A percentile compares a stretch with the other conserved stretches of the same genome.
These are phyloP conservation scores for Strix occidentalis DNA, from an alignment of 2,797 vertebrate genomes.

Conservation along the genomic window DNA sequence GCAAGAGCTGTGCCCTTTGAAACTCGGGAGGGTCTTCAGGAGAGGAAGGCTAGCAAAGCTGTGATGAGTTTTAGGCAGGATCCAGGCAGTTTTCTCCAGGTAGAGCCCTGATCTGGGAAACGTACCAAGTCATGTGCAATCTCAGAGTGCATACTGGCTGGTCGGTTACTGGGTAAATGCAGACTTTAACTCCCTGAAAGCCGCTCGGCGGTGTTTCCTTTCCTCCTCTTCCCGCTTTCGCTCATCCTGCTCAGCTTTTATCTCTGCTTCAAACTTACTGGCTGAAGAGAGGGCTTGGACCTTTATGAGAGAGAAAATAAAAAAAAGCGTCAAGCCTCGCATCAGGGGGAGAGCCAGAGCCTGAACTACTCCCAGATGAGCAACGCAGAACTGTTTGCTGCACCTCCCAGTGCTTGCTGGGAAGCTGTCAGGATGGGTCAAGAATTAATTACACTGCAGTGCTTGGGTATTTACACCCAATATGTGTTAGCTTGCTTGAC, in stretches of 20 bases:
- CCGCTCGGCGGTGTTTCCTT: constrained; percentile 85
- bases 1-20: constrained; percentile 3
- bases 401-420: not conserved
- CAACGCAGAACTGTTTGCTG: not conserved
- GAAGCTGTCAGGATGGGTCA: not conserved
- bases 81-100: constrained; percentile 29
- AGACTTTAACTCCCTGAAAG: constrained; percentile 92
- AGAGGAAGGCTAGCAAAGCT: constrained; percentile 16
- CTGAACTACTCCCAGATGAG: not conserved
- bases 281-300: constrained; percentile 86
- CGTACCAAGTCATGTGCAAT: constrained; percentile 47
- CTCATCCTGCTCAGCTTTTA: constrained; percentile 92
- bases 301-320: constrained; percentile 67
- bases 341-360: not conserved
- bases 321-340: not conserved
- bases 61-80: constrained; percentile 17
- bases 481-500: not conserved
- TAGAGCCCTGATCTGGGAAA: constrained; percentile 28
- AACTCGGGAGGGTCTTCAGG: not conserved
- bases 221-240: constrained; percentile 86
- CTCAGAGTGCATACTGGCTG: not conserved
- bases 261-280: constrained; percentile 93
- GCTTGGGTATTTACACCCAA: not conserved
- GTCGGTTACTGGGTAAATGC: constrained; percentile 81
- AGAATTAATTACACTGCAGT: not conserved